Evolutionary conservation across 2,797 vertebrate genomes (phyloP).

Genomic region (Muraenolepis orangiensis): DNA sequence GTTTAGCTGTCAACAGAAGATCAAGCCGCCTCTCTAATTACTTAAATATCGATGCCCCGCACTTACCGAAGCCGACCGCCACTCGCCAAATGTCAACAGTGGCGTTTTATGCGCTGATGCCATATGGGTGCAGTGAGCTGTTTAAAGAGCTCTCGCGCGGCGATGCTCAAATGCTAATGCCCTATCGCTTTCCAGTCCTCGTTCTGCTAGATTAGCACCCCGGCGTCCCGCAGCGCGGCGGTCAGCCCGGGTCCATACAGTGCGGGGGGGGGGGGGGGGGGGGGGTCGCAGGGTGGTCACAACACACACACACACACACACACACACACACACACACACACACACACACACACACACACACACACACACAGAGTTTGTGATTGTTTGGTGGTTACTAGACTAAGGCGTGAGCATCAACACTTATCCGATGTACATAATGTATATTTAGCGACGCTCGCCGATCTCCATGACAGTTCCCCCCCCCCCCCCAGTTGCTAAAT

Average conservation of each 20-base stretch:
- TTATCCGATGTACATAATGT: no score
- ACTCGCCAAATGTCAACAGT: constrained; percentile 76
- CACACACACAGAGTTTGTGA: no score
- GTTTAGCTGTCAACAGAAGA: constrained; percentile 67
- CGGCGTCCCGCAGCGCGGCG: constrained; percentile 67
- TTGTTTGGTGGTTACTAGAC: no score
- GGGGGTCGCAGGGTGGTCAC: constrained; percentile 34
- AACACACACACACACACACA: no score
- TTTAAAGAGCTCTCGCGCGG: constrained; percentile 78
- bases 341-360: no score
- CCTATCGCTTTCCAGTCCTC: constrained; percentile 70
- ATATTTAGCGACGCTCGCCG: no score
- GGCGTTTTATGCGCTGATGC: constrained; percentile 75
- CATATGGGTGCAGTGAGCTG: constrained; percentile 74
- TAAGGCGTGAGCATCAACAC: no score
- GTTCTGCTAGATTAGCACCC: constrained; percentile 76
- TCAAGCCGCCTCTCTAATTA: constrained; percentile 69
- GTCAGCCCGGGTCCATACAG: constrained; percentile 66
- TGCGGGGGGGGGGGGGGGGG: constrained; percentile 69
- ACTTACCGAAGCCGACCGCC: constrained; percentile 63
- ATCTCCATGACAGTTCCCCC: no score
- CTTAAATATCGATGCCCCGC: constrained; percentile 68
- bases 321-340: no score
- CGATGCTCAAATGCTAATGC: constrained; percentile 79
- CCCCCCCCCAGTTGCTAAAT: no score